These are phyloP conservation scores for Capricornis sumatraensis DNA, from an alignment of 2,113 vertebrate species.

Conservation along the genomic window DNA sequence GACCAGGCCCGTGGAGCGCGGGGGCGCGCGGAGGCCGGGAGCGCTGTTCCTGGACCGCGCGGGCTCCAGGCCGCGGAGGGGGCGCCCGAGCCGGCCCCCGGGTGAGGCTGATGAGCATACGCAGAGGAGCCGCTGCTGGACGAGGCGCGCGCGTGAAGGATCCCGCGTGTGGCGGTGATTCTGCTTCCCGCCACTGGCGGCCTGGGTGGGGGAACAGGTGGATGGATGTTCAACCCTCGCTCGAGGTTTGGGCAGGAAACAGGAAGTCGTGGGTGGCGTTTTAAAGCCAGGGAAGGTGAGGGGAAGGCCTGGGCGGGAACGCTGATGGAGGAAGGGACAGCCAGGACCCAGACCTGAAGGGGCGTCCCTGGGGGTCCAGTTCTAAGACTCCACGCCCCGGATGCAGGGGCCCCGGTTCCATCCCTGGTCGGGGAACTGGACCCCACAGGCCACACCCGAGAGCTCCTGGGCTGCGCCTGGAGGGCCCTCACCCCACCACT, in stretches of 20 bases:
- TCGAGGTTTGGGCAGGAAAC: neutral
- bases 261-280: neutral
- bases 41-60: fast-evolving
- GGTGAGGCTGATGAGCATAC: fast-evolving
- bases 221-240: neutral
- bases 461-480: neutral
- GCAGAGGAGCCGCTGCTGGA: fast-evolving
- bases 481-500: neutral
- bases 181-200: neutral
- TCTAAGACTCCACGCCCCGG: neutral
- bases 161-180: fast-evolving
- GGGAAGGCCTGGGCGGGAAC: neutral
- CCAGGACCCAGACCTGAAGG: neutral
- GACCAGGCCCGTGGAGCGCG: too few relatives aligned
- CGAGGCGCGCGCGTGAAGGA: too few relatives aligned
- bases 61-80: too few relatives aligned
- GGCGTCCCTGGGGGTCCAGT: neutral
- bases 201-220: neutral
- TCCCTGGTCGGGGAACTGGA: neutral
- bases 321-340: too few relatives aligned
- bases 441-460: neutral
- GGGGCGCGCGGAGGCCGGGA: too few relatives aligned
- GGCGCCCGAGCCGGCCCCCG: fast-evolving
- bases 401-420: neutral
- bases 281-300: neutral